Evolutionary conservation across 1,140 invertebrate genomes (phyloP).

Genomic region (Babylonia areolata): DNA sequence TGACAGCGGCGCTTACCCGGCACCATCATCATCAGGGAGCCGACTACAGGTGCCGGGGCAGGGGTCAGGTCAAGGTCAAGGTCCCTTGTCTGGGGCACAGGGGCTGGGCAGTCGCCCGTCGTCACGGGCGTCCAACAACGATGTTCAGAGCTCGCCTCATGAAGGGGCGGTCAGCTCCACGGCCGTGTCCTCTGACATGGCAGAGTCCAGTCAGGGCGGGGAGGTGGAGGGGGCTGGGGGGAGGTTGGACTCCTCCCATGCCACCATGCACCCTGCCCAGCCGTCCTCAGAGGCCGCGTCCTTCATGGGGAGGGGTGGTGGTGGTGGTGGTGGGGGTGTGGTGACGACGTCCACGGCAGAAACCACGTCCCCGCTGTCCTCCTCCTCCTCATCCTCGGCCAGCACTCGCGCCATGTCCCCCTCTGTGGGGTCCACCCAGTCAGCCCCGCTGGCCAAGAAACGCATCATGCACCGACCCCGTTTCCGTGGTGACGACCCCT

Average conservation of each 20-base stretch:
- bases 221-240: neutral
- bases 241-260: neutral
- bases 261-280: neutral
- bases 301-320: neutral
- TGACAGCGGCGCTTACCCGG: too few species aligned
- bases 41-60: neutral
- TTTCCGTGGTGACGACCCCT: conserved; percentile 35
- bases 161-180: conserved; percentile 33
- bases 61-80: neutral
- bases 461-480: conserved; percentile 38
- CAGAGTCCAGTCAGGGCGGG: conserved; percentile 17
- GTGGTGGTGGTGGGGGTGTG: too few species aligned
- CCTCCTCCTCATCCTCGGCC: conserved; percentile 18
- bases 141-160: conserved; percentile 19
- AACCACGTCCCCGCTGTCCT: conserved; percentile 13
- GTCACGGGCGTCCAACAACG: conserved; percentile 2
- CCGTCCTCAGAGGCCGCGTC: neutral
- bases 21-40: neutral
- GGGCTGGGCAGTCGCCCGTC: conserved; percentile 11
- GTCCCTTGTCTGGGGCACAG: neutral
- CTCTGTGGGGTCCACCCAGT: conserved; percentile 27
- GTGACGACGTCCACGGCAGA: neutral
- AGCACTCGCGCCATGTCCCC: conserved; percentile 25
- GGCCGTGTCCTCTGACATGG: conserved; percentile 19
- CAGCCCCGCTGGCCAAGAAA: conserved; percentile 29